phyloP scores from a whole-genome alignment of 1,140 invertebrate genomes.

The Heliconius nattereri region DNA sequence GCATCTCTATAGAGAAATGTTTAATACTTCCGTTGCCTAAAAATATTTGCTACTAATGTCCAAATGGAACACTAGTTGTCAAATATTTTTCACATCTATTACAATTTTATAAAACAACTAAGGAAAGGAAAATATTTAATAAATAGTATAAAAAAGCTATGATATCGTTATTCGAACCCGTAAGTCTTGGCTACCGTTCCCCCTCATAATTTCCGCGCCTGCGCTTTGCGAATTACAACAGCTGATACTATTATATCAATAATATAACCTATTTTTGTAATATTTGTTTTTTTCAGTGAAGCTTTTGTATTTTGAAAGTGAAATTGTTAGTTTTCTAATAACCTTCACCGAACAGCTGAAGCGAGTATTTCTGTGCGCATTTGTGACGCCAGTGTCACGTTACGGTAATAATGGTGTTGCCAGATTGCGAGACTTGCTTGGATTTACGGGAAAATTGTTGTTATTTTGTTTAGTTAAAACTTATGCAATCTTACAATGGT shows the following conservation, averaged over 20 bases:
- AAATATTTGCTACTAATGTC: no score
- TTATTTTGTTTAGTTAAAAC: neutral
- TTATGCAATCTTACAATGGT: no score
- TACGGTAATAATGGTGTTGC: slow-evolving; percentile 54
- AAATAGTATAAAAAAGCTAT: no score
- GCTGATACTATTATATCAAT: slow-evolving; percentile 28
- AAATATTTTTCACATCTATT: no score
- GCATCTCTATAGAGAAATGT: no score
- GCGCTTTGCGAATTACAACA: slow-evolving; percentile 6
- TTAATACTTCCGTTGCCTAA: no score
- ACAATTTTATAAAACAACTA: no score
- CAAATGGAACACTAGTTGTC: no score
- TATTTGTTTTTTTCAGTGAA: neutral
- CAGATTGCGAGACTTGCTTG: slow-evolving; percentile 34
- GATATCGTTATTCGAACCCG: no score
- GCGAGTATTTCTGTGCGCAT: slow-evolving; percentile 70
- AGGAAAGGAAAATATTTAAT: no score
- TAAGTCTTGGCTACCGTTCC: neutral
- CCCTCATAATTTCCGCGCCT: neutral
- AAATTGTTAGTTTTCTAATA: slow-evolving; percentile 38
- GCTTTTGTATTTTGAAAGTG: slow-evolving; percentile 34
- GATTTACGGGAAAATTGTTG: neutral
- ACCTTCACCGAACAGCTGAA: slow-evolving; percentile 73
- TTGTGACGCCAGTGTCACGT: slow-evolving; percentile 73
- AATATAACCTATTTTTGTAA: neutral